A percentile compares a stretch with the other conserved stretches of the same genome.
Evolutionary conservation across 1,140 invertebrate genomes (phyloP).

Genomic region (Procambarus clarkii): DNA sequence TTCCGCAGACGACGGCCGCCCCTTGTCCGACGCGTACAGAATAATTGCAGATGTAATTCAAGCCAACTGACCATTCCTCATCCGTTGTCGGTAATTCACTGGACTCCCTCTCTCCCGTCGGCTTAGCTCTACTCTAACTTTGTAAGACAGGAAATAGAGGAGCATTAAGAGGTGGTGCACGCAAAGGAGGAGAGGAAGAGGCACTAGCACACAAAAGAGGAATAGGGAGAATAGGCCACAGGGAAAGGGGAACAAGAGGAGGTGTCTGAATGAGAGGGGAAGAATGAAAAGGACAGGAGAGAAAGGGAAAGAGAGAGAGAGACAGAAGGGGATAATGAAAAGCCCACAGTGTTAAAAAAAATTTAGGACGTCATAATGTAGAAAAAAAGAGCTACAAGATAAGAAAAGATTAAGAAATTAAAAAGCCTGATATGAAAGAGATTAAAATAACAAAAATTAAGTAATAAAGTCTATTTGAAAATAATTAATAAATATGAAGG

Average conservation of each 20-base stretch:
- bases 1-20: slow-evolving; percentile 56
- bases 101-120: slow-evolving; percentile 33
- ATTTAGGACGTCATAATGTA: background rate
- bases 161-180: slow-evolving; percentile 43
- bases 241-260: background rate
- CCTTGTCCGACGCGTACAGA: slow-evolving; percentile 57
- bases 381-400: too few relatives aligned
- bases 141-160: slow-evolving; percentile 65
- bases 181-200: slow-evolving; percentile 16
- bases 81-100: slow-evolving; percentile 68
- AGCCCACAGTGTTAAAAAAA: background rate
- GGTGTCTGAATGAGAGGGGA: background rate
- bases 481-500: too few relatives aligned
- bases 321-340: background rate
- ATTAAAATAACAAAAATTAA: too few relatives aligned
- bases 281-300: background rate
- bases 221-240: background rate
- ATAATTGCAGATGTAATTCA: slow-evolving; percentile 70
- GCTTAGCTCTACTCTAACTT: slow-evolving; percentile 58
- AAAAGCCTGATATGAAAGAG: too few relatives aligned
- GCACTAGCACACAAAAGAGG: background rate
- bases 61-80: slow-evolving; percentile 66
- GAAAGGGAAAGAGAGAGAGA: background rate
- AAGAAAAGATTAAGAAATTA: too few relatives aligned
- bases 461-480: too few relatives aligned